Percentiles rank a stretch among this genome's conserved stretches.
These are phyloP conservation scores for Boleophthalmus pectinirostris DNA, from an alignment of 2,113 vertebrate genomes.

Conservation along the genomic window DNA sequence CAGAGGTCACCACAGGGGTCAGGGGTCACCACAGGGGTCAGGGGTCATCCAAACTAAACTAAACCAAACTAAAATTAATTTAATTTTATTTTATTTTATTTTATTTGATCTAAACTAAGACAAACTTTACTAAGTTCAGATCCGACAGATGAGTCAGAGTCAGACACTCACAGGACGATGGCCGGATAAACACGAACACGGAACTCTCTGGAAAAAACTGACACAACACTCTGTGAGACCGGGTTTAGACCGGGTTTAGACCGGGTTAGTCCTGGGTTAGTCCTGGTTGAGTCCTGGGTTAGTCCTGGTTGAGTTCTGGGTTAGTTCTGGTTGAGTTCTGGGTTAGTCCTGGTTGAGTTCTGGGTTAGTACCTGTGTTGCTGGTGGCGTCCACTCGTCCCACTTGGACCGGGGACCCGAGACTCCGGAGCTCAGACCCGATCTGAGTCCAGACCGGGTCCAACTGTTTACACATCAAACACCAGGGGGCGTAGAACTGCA, in stretches of 20 bases:
- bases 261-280: neutral
- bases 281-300: neutral
- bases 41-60: no score
- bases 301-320: neutral
- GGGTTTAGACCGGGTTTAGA: neutral
- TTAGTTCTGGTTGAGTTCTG: neutral
- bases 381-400: neutral
- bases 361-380: neutral
- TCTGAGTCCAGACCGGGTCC: neutral
- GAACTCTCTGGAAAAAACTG: conserved; percentile 92
- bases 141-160: no score
- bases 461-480: no score
- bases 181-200: conserved; percentile 88
- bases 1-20: no score
- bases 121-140: no score
- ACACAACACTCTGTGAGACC: no score
- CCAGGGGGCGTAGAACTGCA: no score
- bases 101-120: no score
- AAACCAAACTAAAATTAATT: no score
- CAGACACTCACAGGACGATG: conserved; percentile 88
- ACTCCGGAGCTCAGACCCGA: conserved; percentile 1
- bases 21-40: no score
- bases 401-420: neutral
- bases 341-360: no score
- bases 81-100: no score